A percentile compares a stretch with the other conserved stretches of the same genome.
phyloP scores from a whole-genome alignment of 2,888 invertebrate genomes.

The Lepidocyrtinus sp. region DNA sequence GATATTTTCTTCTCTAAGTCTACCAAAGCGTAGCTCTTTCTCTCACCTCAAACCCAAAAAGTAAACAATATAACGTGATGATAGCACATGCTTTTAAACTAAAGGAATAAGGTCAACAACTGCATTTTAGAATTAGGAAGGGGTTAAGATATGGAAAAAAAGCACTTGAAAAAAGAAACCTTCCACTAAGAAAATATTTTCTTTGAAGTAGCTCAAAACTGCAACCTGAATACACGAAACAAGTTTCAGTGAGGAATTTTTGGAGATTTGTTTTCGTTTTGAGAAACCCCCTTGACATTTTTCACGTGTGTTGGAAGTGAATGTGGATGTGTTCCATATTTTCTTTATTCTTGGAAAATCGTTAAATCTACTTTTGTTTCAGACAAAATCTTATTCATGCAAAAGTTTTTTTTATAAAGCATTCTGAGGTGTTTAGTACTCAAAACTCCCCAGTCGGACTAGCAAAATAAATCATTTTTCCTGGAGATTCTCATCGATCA shows the following conservation, averaged over 20 bases:
- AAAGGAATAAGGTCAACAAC: constrained; percentile 2
- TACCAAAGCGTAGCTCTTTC: background rate
- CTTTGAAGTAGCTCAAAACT: background rate
- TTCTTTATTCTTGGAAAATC: background rate
- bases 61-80: background rate
- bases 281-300: constrained; percentile 29
- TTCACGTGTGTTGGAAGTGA: background rate
- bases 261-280: constrained; percentile 3
- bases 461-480: background rate
- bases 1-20: background rate
- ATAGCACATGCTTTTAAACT: background rate
- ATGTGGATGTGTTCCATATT: background rate
- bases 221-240: background rate
- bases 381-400: background rate
- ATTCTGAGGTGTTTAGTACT: background rate
- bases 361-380: no score
- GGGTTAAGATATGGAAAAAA: background rate
- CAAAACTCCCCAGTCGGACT: no score
- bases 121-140: background rate
- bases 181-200: background rate
- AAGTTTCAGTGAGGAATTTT: background rate
- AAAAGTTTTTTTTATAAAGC: background rate
- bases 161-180: background rate
- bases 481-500: background rate
- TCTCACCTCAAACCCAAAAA: background rate